phyloP scores from a whole-genome alignment of 2,113 vertebrate species.

The Petromus typicus region DNA sequence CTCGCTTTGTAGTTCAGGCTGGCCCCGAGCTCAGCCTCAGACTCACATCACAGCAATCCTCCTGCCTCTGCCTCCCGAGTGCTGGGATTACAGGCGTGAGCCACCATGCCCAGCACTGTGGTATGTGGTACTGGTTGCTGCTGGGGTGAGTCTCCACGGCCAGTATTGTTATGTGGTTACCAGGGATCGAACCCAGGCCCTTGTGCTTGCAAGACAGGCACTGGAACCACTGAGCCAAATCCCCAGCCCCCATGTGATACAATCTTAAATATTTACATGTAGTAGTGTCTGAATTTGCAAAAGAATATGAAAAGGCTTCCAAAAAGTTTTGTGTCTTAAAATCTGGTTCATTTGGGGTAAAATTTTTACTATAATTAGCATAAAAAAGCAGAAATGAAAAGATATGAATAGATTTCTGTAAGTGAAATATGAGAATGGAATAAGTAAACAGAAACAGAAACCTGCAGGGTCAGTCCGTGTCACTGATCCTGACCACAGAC shows the following conservation, averaged over 20 bases:
- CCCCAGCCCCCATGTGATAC: neutral
- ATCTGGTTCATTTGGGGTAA: neutral
- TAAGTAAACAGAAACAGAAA: neutral
- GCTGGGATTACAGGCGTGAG: too few relatives aligned
- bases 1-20: too few relatives aligned
- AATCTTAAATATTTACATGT: neutral
- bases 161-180: too few relatives aligned
- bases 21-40: too few relatives aligned
- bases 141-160: too few relatives aligned
- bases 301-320: neutral
- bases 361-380: neutral
- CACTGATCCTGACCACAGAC: neutral
- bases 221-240: too few relatives aligned
- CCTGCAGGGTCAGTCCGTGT: neutral
- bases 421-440: neutral
- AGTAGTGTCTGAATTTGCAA: neutral
- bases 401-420: neutral
- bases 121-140: too few relatives aligned
- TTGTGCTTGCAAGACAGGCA: too few relatives aligned
- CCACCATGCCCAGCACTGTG: too few relatives aligned
- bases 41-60: too few relatives aligned
- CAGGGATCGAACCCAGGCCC: too few relatives aligned
- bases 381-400: slow-evolving; percentile 20
- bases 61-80: too few relatives aligned
- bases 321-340: neutral